phyloP scores from a whole-genome alignment of 2,888 invertebrate genomes.

The Acrobasis repandana region DNA sequence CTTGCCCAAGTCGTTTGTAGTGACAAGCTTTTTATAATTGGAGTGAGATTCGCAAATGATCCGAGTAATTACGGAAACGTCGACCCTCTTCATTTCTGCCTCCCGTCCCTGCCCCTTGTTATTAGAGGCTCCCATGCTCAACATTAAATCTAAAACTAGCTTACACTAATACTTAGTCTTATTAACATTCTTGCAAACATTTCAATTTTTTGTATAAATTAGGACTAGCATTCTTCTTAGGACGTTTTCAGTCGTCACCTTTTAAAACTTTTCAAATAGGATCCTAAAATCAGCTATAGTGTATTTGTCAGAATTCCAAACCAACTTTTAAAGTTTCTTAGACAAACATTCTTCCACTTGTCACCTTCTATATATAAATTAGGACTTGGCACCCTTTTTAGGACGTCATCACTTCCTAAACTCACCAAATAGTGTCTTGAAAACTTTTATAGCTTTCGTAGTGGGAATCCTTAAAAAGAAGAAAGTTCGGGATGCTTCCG shows the following conservation, averaged over 20 bases:
- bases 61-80: slow-evolving; percentile 79
- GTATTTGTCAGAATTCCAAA: too few relatives aligned
- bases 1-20: slow-evolving; percentile 59
- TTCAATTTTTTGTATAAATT: too few relatives aligned
- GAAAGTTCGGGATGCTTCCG: slow-evolving; percentile 59
- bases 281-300: too few relatives aligned
- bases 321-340: neutral
- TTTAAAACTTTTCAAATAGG: too few relatives aligned
- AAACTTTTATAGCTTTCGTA: slow-evolving; percentile 43
- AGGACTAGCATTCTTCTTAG: too few relatives aligned
- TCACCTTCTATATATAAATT: slow-evolving; percentile 8
- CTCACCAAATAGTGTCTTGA: slow-evolving; percentile 45
- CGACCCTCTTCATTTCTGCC: slow-evolving; percentile 78
- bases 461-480: slow-evolving; percentile 52
- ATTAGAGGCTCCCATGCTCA: slow-evolving; percentile 59
- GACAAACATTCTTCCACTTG: neutral
- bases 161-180: neutral
- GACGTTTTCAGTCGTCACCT: too few relatives aligned
- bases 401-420: slow-evolving; percentile 26
- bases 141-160: slow-evolving; percentile 16
- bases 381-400: slow-evolving; percentile 24
- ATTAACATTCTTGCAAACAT: neutral
- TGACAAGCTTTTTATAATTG: slow-evolving; percentile 76
- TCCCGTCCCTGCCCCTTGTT: slow-evolving; percentile 46
- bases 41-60: slow-evolving; percentile 76